Conservation (phyloP, 2,888 invertebrate genomes). For the Tetropium fuscum region DNA sequence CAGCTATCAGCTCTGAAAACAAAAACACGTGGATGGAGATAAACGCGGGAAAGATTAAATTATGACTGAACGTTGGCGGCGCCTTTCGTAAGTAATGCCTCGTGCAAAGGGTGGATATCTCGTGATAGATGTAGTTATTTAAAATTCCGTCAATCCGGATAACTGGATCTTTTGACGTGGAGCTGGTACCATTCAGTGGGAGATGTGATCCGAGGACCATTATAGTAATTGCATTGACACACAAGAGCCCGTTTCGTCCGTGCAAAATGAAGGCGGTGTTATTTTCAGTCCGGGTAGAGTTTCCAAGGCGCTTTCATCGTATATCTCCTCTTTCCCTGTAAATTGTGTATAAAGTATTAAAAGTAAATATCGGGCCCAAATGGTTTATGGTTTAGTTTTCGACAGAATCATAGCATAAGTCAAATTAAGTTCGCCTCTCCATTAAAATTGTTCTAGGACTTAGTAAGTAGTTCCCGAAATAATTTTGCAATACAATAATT, state of each 20-base stretch:
- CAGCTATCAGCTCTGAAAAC: too few relatives aligned
- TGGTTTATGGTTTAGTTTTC: neutral
- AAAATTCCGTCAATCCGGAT: constrained; percentile 22
- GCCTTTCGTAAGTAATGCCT: too few relatives aligned
- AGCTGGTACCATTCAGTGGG: constrained; percentile 15
- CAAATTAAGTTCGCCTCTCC: neutral
- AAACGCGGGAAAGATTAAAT: too few relatives aligned
- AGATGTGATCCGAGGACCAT: constrained; percentile 25
- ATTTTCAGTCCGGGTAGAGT: neutral
- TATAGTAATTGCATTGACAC: constrained; percentile 29
- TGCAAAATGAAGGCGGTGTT: constrained; percentile 12
- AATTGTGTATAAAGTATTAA: constrained; percentile 1
- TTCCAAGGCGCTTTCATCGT: neutral
- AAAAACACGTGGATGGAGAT: too few relatives aligned
- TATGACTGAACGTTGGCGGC: too few relatives aligned
- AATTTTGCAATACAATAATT: too few relatives aligned
- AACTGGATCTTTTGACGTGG: constrained; percentile 23
- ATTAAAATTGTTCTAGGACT: neutral
- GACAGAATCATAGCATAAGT: neutral
- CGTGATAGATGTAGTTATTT: constrained; percentile 15
- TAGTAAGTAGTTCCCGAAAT: too few relatives aligned
- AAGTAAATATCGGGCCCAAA: neutral
- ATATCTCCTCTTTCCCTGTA: neutral
- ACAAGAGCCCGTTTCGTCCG: constrained; percentile 13
- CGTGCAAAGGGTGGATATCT: neutral